A percentile compares a stretch with the other conserved stretches of the same genome.
Conservation (phyloP, 1,140 invertebrate species). For the Leptopilina clavipes region DNA sequence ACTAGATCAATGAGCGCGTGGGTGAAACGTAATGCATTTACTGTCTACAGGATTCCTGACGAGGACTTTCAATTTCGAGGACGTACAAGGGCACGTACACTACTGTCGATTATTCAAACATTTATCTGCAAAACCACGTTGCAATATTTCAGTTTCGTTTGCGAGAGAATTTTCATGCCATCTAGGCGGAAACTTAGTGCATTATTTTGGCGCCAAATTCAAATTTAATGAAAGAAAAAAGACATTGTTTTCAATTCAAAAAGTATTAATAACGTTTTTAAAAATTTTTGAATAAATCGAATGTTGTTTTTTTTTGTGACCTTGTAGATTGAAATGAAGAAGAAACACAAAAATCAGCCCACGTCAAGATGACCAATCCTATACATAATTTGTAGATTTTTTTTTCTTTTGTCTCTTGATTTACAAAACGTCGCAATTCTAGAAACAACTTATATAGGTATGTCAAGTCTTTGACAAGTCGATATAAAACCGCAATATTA, state of each 20-base stretch:
- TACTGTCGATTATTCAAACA: slow-evolving; percentile 7
- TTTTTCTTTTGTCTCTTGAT: not conserved
- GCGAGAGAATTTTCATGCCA: too few relatives aligned
- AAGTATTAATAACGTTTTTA: too few relatives aligned
- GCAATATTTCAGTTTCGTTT: not conserved
- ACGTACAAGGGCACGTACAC: slow-evolving; percentile 35
- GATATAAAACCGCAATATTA: slow-evolving; percentile 19
- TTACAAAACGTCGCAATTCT: not conserved
- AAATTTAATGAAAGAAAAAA: too few relatives aligned
- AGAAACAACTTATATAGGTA: slow-evolving; percentile 6
- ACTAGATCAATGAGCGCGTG: slow-evolving; percentile 22
- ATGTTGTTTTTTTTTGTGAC: slow-evolving; percentile 23
- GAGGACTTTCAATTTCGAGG: slow-evolving; percentile 35
- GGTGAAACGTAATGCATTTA: slow-evolving; percentile 14
- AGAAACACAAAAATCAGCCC: slow-evolving; percentile 3
- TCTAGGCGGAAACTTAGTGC: too few relatives aligned
- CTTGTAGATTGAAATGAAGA: not conserved
- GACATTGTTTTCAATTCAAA: too few relatives aligned
- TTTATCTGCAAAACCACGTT: too few relatives aligned
- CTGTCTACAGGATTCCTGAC: slow-evolving; percentile 14
- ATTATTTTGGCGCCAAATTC: too few relatives aligned
- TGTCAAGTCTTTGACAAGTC: slow-evolving; percentile 22
- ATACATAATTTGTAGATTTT: not conserved
- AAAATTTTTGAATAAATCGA: too few relatives aligned
- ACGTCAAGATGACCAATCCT: slow-evolving; percentile 22